Percentiles rank a stretch among this genome's conserved stretches.
phyloP scores from a whole-genome alignment of 2,113 vertebrate species.

The Clarias macrocephalus region DNA sequence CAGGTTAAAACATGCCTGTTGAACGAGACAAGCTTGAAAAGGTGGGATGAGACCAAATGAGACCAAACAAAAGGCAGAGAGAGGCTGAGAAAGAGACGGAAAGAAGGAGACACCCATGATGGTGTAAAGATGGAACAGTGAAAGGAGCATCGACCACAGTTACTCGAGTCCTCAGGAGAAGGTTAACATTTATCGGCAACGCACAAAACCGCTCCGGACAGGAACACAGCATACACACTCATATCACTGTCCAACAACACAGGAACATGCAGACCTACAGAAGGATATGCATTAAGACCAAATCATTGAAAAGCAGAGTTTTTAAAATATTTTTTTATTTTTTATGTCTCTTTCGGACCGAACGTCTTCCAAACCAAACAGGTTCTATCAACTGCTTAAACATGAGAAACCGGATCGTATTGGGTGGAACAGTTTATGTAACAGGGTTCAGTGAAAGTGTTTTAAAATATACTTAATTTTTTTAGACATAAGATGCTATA shows the following conservation, averaged over 20 bases:
- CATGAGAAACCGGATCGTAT: background rate
- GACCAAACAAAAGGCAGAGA: background rate
- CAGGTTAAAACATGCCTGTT: constrained; percentile 23
- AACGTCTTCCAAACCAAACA: background rate
- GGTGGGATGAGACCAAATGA: constrained; percentile 37
- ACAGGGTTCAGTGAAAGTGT: background rate
- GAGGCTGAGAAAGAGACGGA: constrained; percentile 20
- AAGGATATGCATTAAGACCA: constrained; percentile 14
- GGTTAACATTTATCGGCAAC: constrained; percentile 46
- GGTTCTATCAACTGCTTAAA: background rate
- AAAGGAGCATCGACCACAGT: constrained; percentile 24
- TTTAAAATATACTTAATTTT: background rate
- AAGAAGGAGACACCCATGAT: background rate
- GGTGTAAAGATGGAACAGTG: constrained; percentile 58
- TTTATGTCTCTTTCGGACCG: background rate
- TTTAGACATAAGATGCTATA: background rate
- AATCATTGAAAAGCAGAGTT: background rate
- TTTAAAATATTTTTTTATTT: too few relatives aligned
- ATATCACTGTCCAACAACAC: constrained; percentile 46
- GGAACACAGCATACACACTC: constrained; percentile 45
- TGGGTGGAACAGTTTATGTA: background rate
- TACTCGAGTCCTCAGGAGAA: constrained; percentile 45
- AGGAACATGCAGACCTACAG: constrained; percentile 51
- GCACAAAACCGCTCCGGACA: constrained; percentile 51
- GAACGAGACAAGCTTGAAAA: background rate